phyloP scores from a whole-genome alignment of 2,888 invertebrate species.

The Cyaniris semiargus region DNA sequence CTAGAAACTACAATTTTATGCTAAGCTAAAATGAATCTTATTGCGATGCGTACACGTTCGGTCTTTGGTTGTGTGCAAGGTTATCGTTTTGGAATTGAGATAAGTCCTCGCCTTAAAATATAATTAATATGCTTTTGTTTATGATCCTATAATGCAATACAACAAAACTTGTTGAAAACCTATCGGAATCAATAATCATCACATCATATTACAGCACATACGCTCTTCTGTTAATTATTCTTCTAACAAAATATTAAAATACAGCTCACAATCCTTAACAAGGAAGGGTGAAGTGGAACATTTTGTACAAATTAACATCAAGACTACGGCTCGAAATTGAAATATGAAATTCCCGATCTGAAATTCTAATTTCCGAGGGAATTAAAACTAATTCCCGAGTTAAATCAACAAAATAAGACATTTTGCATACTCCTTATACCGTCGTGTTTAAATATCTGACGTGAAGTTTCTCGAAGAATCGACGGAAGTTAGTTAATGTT shows the following conservation, averaged over 20 bases:
- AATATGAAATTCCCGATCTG: conserved; percentile 69
- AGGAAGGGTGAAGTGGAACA: neutral
- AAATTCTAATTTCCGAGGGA: conserved; percentile 67
- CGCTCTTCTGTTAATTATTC: neutral
- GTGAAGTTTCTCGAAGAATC: conserved; percentile 36
- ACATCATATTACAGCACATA: neutral
- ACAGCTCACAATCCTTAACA: neutral
- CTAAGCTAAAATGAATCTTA: no score
- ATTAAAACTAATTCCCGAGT: conserved; percentile 53
- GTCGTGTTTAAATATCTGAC: conserved; percentile 58
- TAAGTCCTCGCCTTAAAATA: no score
- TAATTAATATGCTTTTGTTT: no score
- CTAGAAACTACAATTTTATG: no score
- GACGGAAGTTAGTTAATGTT: neutral
- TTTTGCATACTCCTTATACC: conserved; percentile 72
- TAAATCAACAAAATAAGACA: conserved; percentile 68
- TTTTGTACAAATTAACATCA: conserved; percentile 25
- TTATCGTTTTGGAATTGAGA: no score
- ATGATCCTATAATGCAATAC: no score
- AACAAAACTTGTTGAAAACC: no score
- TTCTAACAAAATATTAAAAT: neutral
- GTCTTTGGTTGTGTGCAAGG: no score
- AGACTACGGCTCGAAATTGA: conserved; percentile 43
- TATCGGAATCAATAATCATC: no score
- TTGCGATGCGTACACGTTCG: no score